Evolutionary conservation across 2,888 invertebrate genomes (phyloP).

Genomic region (Oscheius sp.): DNA sequence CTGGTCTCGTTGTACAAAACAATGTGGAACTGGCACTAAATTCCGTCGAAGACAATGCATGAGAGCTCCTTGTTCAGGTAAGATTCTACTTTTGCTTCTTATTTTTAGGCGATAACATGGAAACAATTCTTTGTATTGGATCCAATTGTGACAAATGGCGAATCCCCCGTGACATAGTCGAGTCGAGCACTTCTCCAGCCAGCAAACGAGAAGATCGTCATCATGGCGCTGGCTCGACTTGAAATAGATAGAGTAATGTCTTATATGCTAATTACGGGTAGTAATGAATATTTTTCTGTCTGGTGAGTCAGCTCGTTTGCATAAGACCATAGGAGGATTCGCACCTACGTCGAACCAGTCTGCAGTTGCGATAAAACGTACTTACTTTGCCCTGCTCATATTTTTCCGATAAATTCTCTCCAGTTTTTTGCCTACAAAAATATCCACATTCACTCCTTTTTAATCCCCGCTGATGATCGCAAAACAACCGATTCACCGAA

Average conservation of each 20-base stretch:
- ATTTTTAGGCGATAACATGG: slow-evolving; percentile 4
- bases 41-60: slow-evolving; percentile 18
- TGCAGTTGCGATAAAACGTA: background rate
- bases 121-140: slow-evolving; percentile 13
- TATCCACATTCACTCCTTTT: too few species aligned
- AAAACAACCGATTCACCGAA: too few species aligned
- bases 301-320: background rate
- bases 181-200: background rate
- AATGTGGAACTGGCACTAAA: slow-evolving; percentile 18
- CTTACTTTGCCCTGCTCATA: too few species aligned
- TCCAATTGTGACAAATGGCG: slow-evolving; percentile 7
- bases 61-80: slow-evolving; percentile 10
- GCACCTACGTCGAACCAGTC: too few species aligned
- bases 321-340: background rate
- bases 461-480: too few species aligned
- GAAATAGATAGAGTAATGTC: background rate
- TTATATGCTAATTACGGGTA: background rate
- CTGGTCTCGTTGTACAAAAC: slow-evolving; percentile 14
- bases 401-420: too few species aligned
- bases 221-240: background rate
- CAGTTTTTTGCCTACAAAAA: too few species aligned
- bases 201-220: background rate
- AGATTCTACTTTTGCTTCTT: background rate
- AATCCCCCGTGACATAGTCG: background rate
- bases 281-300: background rate